Evolutionary conservation across 1,140 invertebrate genomes (phyloP), one percentile per base, ranked within the genome.

Genomic region (Stegodyphus mimosarum): DNA sequence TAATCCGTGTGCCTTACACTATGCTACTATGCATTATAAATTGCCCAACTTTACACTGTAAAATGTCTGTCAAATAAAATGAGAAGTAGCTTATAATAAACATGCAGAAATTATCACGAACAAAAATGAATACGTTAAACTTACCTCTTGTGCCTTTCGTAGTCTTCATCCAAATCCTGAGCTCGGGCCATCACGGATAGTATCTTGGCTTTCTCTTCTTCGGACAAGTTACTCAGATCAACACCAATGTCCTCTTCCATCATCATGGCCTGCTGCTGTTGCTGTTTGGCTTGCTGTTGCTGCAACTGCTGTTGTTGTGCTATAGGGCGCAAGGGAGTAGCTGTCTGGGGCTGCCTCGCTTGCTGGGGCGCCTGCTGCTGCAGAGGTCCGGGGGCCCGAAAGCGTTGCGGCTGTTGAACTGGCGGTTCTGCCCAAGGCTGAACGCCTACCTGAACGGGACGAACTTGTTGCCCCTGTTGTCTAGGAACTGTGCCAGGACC

Each of bases 131-230:
- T 33, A 33, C 33, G 1, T 33, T 1, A 1, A 33, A 60, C 75
- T 74, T 33, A 66, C 87, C 77, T 86, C 53, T 87, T 86, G 55
- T 88, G 85, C 18, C 81, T 52, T 53, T 87, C 79, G 55, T 80
- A 80, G 67, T 87, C 86, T 67, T 87, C 49, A 80, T 90, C 88
- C 78, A 87, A 52, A 87, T 91, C 90, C 88, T 92, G 92, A 51
- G 93, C 93, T 88, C 93, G 91, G 70, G 92, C 92, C 92, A 93
- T 93, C n/a, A 93, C 93, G 86, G 91, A 92, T 71, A 92, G 91
- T 67, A 93, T 93, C 88, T 93, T 90, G 63, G 91, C 90, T 74
- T 92, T 90, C 88, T 93, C 93, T 87, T 93, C 93, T 60, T 91
- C 92, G 73, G 92, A 93, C 86, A 93, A 89, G 88, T 93, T 92